phyloP scores from a whole-genome alignment of 2,113 vertebrate species.

The Mesoclemmys tuberculata region DNA sequence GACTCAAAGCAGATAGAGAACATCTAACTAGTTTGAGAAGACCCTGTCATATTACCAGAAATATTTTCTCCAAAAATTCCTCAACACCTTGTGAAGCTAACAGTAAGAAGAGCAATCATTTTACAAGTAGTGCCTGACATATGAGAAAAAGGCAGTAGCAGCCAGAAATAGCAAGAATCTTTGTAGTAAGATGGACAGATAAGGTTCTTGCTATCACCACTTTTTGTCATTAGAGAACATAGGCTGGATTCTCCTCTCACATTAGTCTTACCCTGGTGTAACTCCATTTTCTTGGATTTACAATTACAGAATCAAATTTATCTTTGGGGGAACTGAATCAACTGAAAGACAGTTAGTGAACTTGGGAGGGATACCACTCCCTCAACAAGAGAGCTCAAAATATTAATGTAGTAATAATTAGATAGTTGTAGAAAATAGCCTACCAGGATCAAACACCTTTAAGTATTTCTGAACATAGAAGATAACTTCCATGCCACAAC shows the following conservation, averaged over 20 bases:
- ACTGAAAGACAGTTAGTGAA: not conserved
- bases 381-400: conserved; percentile 10
- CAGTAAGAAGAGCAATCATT: conserved; percentile 37
- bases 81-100: conserved; percentile 42
- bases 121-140: conserved; percentile 46
- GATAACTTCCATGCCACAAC: not conserved
- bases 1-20: conserved; percentile 39
- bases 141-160: conserved; percentile 12
- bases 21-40: not conserved
- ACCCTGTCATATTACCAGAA: conserved; percentile 33
- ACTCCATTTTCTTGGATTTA: conserved; percentile 70
- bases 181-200: conserved; percentile 62
- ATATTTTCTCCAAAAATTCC: conserved; percentile 41
- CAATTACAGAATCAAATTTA: not conserved
- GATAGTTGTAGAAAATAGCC: not conserved
- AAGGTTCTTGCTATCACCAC: conserved; percentile 59
- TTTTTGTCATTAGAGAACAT: conserved; percentile 44
- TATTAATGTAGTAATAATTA: not conserved
- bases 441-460: not conserved
- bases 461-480: not conserved
- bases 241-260: conserved; percentile 50
- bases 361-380: not conserved
- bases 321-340: conserved; percentile 27
- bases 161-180: conserved; percentile 66
- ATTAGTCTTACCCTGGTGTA: conserved; percentile 66